Evolutionary conservation across 2,888 invertebrate genomes (phyloP), one percentile per base, ranked within the genome.

Genomic region (Formica aserva): DNA sequence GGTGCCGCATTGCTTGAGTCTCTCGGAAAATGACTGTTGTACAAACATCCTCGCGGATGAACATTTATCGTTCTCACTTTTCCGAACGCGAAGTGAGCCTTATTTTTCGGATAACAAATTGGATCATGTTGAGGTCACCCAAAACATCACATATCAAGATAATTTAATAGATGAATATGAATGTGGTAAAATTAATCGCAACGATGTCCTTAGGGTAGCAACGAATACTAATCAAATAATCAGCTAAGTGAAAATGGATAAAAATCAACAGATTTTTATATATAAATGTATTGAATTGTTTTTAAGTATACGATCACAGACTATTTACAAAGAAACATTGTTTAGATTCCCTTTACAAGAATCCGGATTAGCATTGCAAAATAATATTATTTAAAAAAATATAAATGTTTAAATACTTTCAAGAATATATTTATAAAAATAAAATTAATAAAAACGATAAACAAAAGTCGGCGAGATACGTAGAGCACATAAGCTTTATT

Each of bases 71-170:
- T 91, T 89, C 66, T 90, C 92, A 0, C 85, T 94, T 29, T 93
- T 92, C 86, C 92, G 94, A 74, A 92, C 93, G 35, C 91, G 92
- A 85, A 94, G 93, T 76, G 93, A 94, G 75, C 93, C 94, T 18
- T 91, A 92, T 52, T 90, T 92, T 84, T 82, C 91, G 69, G 93
- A 92, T 78, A 90, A 91, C 74, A 91, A 92, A 55, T 89, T 93
- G 81, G 93, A 92, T 67, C 69, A 77, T 9, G 89, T 93, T 65
- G 94, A 94, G 75, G 92, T 94, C 63, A 94, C 93, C 65, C 93
- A 93, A 82, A 94, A 94, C 67, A 91, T 94, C 55, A 93, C 92
- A 74, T 94, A 92, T 76, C 92, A 93, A 74, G 93, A 93, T 76
- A 92, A 88, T 83, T 93, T 91, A 63, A 85, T 90, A 82, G 93